Evolutionary conservation across 2,113 vertebrate species (phyloP).

Genomic region (Alligator mississippiensis): DNA sequence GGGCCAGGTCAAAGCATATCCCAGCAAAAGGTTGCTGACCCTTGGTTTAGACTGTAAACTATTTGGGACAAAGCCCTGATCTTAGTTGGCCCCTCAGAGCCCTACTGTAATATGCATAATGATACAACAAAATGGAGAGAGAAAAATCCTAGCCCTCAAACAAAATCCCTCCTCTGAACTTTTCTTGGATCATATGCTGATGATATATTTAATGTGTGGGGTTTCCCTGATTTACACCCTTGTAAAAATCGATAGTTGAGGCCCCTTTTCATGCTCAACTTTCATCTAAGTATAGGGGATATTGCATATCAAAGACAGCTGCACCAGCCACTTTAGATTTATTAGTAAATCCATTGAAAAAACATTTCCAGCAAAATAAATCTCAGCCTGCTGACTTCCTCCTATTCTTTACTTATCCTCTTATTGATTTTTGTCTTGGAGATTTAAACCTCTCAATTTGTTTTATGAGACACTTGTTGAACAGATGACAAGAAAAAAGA

Average conservation of each 20-base stretch:
- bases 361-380: slow-evolving; percentile 79
- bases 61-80: neutral
- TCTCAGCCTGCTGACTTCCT: slow-evolving; percentile 72
- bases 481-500: slow-evolving; percentile 63
- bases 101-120: neutral
- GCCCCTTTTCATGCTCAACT: slow-evolving; percentile 64
- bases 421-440: slow-evolving; percentile 76
- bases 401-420: slow-evolving; percentile 75
- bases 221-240: slow-evolving; percentile 63
- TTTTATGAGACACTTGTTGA: slow-evolving; percentile 72
- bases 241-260: slow-evolving; percentile 72
- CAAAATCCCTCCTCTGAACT: slow-evolving; percentile 29
- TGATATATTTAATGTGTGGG: slow-evolving; percentile 41
- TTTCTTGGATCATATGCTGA: slow-evolving; percentile 57
- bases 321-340: slow-evolving; percentile 66
- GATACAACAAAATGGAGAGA: slow-evolving; percentile 10
- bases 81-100: neutral
- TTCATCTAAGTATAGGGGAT: slow-evolving; percentile 55
- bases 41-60: neutral
- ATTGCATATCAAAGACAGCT: slow-evolving; percentile 63
- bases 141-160: neutral
- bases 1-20: too few relatives aligned
- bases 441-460: slow-evolving; percentile 77
- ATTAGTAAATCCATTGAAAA: slow-evolving; percentile 77
- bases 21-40: too few relatives aligned